Base-by-base conservation (phyloP, 2,113 vertebrate genomes). In the Macrotis lagotis region DNA sequence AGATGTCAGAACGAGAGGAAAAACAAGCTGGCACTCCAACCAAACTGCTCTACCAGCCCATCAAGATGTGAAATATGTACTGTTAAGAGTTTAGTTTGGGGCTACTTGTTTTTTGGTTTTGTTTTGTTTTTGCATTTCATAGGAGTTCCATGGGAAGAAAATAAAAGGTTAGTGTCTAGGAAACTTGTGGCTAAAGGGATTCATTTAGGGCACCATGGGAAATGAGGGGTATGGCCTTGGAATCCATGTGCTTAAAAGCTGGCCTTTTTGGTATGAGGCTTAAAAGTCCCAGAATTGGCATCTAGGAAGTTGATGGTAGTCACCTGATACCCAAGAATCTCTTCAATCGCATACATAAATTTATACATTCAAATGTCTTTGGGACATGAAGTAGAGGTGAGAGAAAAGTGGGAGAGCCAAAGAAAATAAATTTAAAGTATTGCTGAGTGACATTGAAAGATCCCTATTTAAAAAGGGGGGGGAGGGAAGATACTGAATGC, bases 1-100 rank as follows among this genome's bases (percentile, higher is more conserved):
- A 98, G 98, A 98, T 97, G 98, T 98, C 97, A 97, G 97, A 49
- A 91, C 89, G 97, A 98, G 96, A 92, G 96, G 98, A 97, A 83
- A 98, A 98, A 97, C 98, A 98, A 98, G 94, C 96, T 48, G 24
- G 95, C 94, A 93, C 96, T 89, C 94, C 95, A 94, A 96, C 96
- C 97, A 98, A 97, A 92, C 95, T 97, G 94, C 97, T 92, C 95
- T 2, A 83, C n/a, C n/a, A 89, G 83, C 97, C 97, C 94, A 90
- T 95, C 97, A 97, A 93, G 95, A 97, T 96, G 97, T 97, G 53
- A 98, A 98, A 98, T 98, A 97, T 97, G 97, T 94, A 37, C 95
- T 93, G 95, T 93, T 96, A 96, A 97, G n/a, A 83, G 19, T 83
- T 83, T 83, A 22, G n/a, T 24, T 22, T 44, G n/a, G n/a, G 19